Conservation (phyloP, 2,113 vertebrate genomes). For the Heterotilapia buettikoferi region DNA sequence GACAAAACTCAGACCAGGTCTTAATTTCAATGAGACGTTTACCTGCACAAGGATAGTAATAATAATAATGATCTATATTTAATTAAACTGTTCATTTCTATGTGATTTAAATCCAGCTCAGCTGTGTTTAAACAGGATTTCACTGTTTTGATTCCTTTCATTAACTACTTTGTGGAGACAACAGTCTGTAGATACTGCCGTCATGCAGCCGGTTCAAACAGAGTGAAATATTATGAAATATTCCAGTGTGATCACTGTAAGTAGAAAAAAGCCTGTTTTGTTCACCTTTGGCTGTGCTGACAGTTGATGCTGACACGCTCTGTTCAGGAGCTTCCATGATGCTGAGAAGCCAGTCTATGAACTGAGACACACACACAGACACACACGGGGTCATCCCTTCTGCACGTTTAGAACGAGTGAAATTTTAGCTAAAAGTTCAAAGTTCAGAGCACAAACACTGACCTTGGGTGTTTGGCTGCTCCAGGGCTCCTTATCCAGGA, state of each 20-base stretch:
- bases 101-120: neutral
- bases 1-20: neutral
- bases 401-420: neutral
- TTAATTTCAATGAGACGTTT: neutral
- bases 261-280: neutral
- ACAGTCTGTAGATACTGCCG: neutral
- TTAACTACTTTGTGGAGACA: fast-evolving
- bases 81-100: fast-evolving
- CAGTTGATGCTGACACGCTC: slow-evolving; percentile 69
- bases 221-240: neutral
- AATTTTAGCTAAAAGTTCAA: neutral
- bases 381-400: neutral
- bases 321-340: slow-evolving; percentile 78
- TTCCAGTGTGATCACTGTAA: neutral
- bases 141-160: neutral
- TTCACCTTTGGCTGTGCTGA: slow-evolving; percentile 80
- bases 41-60: fast-evolving
- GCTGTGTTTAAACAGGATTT: neutral
- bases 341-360: slow-evolving; percentile 89
- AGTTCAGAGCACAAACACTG: neutral
- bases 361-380: slow-evolving; percentile 78
- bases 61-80: neutral
- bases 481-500: slow-evolving; percentile 90
- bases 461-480: slow-evolving; percentile 86
- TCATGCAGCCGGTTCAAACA: neutral